These are phyloP conservation scores for Pelodiscus sinensis DNA, from an alignment of 2,113 vertebrate genomes.

Conservation along the genomic window DNA sequence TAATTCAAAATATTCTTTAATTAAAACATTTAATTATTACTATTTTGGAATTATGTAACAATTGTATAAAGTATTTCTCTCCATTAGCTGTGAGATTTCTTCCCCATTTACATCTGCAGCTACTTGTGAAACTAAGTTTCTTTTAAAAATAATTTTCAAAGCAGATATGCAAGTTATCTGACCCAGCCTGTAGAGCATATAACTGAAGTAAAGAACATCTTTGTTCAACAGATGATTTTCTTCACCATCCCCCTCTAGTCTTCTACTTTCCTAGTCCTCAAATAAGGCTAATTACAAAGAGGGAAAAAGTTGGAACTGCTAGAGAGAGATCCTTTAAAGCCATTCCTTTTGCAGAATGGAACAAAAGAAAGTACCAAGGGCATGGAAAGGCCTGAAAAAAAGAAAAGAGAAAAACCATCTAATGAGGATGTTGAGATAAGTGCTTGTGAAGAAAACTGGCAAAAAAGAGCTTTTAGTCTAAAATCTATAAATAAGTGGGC, in stretches of 20 bases:
- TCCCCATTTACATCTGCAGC: conserved; percentile 64
- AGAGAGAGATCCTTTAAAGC: conserved; percentile 86
- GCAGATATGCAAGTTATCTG: conserved; percentile 76
- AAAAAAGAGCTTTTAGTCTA: conserved; percentile 87
- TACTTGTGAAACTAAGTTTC: conserved; percentile 66
- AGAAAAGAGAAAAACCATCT: conserved; percentile 86
- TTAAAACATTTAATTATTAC: conserved; percentile 28
- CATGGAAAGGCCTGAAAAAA: conserved; percentile 79
- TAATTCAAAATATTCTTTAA: conserved; percentile 39
- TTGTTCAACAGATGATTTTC: conserved; percentile 77
- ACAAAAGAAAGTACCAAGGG: conserved; percentile 85
- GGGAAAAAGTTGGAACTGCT: conserved; percentile 81
- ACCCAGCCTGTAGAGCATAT: conserved; percentile 78
- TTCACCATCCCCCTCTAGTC: conserved; percentile 81
- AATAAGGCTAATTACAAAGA: conserved; percentile 87
- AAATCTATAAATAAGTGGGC: conserved; percentile 86
- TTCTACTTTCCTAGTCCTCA: conserved; percentile 84
- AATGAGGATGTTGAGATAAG: conserved; percentile 88
- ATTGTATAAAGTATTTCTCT: conserved; percentile 58
- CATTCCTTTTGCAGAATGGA: conserved; percentile 84
- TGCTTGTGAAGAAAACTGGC: conserved; percentile 86
- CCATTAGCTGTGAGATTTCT: conserved; percentile 60
- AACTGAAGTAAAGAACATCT: conserved; percentile 82
- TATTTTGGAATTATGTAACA: neutral
- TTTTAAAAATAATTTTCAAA: conserved; percentile 46